Evolutionary conservation across 1,140 invertebrate species (phyloP), one percentile per base, ranked within the genome.

Genomic region (Bombyx mandarina): DNA sequence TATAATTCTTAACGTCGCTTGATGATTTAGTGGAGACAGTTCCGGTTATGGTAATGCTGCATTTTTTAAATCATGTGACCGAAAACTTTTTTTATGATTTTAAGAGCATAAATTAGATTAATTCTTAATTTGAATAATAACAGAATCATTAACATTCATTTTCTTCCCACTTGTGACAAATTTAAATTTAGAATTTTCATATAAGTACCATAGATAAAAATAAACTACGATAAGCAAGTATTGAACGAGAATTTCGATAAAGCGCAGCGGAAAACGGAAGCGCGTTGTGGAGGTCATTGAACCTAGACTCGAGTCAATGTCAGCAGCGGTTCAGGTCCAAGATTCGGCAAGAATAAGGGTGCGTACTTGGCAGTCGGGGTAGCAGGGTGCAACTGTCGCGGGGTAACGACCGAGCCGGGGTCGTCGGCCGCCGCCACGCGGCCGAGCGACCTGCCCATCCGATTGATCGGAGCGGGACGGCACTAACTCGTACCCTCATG

Each of bases 331-430:
- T 65, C 61, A 68, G 76, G 69, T 71, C 82, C 74, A 83, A 81
- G 79, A 84, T 86, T 86, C 78, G 79, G 77, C 72, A 77, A 76
- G 74, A 78, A 76, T 67, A 73, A 75, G 82, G 82, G 82, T 86
- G 75, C 77, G 69, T 68, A 54, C 55, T 65, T 56, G 67, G 67
- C 45, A 62, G 60, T 59, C 72, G 70, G 79, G 77, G 79, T 81
- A 81, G 80, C 79, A 84, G 81, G 82, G 81, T 84, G 81, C 82
- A 82, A 74, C 71, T 68, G 73, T 74, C 71, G 73, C 79, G 62
- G 82, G 79, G 77, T 76, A 83, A 84, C 78, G 81, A 84, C 80
- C 81, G 71, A 60, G 62, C 68, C 71, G 79, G 77, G 82, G 82
- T 83, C 80, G 78, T 70, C 78, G 82, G 45, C 77, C 80, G 74